Evolutionary conservation across 2,113 vertebrate genomes (phyloP), one percentile per base, ranked within the genome.

Genomic region (Elgaria multicarinata): DNA sequence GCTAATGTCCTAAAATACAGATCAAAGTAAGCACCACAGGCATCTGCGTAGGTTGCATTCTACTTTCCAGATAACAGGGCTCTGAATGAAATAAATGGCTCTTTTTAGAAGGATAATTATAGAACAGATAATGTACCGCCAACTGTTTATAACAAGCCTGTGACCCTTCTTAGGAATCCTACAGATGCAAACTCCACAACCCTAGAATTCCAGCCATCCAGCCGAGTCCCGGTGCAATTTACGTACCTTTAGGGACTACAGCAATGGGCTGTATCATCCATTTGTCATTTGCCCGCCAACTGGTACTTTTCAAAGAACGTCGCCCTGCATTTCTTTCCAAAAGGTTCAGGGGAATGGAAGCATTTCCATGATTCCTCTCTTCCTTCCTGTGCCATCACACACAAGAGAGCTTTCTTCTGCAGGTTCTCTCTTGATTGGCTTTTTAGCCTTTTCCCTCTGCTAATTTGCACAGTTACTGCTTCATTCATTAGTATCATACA

Each of bases 401-500:
- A 67, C 12, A 53, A 85, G 22, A 72, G 9, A 85, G n/a, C 44
- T 33, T 18, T 72, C 33, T 67, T 46, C 42, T 28, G 20, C 39
- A 50, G 31, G 33, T 53, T 79, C 44, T 16, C 36, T 36, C 86
- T 53, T 36, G 16, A 28, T 79, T 31, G 62, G 33, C 55, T 50
- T 78, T 79, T 50, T n/a, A 67, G 33, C 33, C 33, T 69, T 76
- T 53, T 39, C 44, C 33, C 67, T 71, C 53, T 69, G 44, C 18
- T 79, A 50, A 69, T 69, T 79, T 79, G 76, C 33, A 67, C 64
- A 69, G 86, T 55, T 79, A 36, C 44, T 71, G 64, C 44, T 80
- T 69, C 53, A 50, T 80, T 80, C 77, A 80, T 80, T 80, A 80
- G 75, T 39, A 55, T 28, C 86, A 80, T 72, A 62, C n/a, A 74